Evolutionary conservation across 2,888 invertebrate species (phyloP).

Genomic region (Stratiomys singularior): DNA sequence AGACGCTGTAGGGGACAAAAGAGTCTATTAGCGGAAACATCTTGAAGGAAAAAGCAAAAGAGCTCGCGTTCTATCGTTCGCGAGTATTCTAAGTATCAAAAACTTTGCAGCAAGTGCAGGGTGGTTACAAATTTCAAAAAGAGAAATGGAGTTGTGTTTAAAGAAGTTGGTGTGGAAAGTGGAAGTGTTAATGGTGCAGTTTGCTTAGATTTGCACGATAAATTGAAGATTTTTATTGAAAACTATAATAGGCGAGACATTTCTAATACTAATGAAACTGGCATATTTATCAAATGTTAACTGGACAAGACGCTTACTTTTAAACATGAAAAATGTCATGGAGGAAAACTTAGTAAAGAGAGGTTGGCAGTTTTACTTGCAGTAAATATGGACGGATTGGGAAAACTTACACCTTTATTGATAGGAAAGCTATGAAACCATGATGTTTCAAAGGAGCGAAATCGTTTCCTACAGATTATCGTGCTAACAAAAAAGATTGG

Average conservation of each 20-base stretch:
- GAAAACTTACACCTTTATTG: background rate
- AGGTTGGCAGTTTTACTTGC: background rate
- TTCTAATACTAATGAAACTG: background rate
- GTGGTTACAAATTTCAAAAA: conserved; percentile 46
- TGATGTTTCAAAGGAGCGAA: background rate
- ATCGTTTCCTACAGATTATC: background rate
- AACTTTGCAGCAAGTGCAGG: conserved; percentile 39
- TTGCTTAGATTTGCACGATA: background rate
- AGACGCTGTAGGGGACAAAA: conserved; percentile 43
- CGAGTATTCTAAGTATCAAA: conserved; percentile 30
- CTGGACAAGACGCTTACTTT: background rate
- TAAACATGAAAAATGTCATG: too few relatives aligned
- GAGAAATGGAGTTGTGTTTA: too few relatives aligned
- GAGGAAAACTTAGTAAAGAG: background rate
- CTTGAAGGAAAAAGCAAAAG: conserved; percentile 41
- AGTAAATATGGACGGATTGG: too few relatives aligned
- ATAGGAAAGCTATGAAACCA: background rate
- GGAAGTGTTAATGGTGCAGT: too few relatives aligned
- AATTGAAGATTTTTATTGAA: conserved; percentile 6
- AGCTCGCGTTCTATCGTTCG: too few relatives aligned
- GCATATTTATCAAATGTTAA: background rate
- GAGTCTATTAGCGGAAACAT: conserved; percentile 34
- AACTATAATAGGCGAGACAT: conserved; percentile 21
- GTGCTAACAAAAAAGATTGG: too few relatives aligned
- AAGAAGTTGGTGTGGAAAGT: conserved; percentile 45